Percentiles rank a stretch among this genome's conserved stretches.
These are phyloP conservation scores for Diachasma alloeum DNA, from an alignment of 1,140 invertebrate species.

Conservation along the genomic window DNA sequence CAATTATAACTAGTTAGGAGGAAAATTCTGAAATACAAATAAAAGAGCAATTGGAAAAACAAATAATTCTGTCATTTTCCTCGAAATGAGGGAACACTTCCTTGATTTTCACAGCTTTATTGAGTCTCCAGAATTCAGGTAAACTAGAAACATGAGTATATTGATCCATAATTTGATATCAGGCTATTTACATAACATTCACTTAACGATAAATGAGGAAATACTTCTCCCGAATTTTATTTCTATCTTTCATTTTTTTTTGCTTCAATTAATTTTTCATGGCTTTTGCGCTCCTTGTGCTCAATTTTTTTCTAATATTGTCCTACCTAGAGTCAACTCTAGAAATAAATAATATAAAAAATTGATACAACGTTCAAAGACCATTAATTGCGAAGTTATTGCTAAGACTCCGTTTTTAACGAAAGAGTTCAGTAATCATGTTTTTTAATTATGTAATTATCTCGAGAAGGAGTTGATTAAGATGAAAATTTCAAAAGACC, in stretches of 20 bases:
- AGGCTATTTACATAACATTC: conserved; percentile 26
- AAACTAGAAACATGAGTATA: conserved; percentile 14
- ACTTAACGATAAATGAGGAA: not conserved
- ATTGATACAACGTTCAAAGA: not conserved
- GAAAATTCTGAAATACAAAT: not conserved
- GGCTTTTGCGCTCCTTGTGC: not conserved
- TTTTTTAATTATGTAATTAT: not conserved
- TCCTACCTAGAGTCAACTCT: not conserved
- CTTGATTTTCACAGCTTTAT: conserved; percentile 25
- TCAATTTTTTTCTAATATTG: not conserved
- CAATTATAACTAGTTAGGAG: conserved; percentile 3
- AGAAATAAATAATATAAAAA: not conserved
- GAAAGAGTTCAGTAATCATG: not conserved
- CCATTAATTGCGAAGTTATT: not conserved
- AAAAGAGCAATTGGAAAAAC: conserved; percentile 12
- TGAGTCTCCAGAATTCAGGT: not conserved
- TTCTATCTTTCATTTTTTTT: not conserved
- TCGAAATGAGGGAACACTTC: conserved; percentile 14
- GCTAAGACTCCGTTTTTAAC: not conserved
- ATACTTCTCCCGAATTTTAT: not conserved
- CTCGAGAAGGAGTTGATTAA: too few relatives aligned
- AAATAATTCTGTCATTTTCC: not conserved
- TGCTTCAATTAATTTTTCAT: not conserved
- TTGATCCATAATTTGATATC: conserved; percentile 12
- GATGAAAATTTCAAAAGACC: too few relatives aligned